A percentile compares a stretch with the other conserved stretches of the same genome.
Evolutionary conservation across 2,113 vertebrate genomes (phyloP).

Genomic region (Turdus rufiventris): DNA sequence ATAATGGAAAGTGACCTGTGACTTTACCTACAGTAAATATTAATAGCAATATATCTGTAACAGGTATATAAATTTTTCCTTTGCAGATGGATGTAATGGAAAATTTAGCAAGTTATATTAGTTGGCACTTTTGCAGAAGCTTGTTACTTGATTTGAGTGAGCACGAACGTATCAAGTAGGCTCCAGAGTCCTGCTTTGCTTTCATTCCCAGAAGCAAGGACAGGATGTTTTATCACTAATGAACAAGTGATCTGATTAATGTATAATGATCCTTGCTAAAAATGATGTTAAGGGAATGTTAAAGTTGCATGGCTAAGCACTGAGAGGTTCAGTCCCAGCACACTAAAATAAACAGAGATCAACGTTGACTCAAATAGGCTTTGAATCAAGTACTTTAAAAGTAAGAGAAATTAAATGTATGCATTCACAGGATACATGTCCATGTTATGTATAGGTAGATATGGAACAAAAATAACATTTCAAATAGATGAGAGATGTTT

Average conservation of each 20-base stretch:
- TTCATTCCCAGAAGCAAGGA: conserved; percentile 67
- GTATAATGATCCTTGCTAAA: conserved; percentile 63
- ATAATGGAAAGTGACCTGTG: neutral
- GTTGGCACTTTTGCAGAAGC: conserved; percentile 42
- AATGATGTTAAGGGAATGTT: conserved; percentile 49
- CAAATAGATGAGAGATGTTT: neutral
- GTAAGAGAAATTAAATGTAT: neutral
- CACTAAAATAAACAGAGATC: conserved; percentile 49
- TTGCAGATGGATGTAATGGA: conserved; percentile 5
- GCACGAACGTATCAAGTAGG: conserved; percentile 6
- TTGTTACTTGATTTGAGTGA: conserved; percentile 60
- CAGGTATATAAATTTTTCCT: conserved; percentile 1
- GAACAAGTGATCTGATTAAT: conserved; percentile 69
- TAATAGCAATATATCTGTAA: neutral
- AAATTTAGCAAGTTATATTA: conserved; percentile 48
- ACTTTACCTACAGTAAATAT: conserved; percentile 1
- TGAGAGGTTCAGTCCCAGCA: neutral
- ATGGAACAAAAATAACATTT: neutral
- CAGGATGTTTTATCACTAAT: conserved; percentile 66
- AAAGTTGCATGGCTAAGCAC: conserved; percentile 45
- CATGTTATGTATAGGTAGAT: neutral
- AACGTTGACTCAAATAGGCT: neutral
- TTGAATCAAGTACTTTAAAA: conserved; percentile 7
- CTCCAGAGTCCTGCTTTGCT: conserved; percentile 60
- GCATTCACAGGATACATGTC: neutral